A percentile compares a stretch with the other conserved stretches of the same genome.
Conservation (phyloP, 2,888 invertebrate genomes). For the Drosophila rubida region DNA sequence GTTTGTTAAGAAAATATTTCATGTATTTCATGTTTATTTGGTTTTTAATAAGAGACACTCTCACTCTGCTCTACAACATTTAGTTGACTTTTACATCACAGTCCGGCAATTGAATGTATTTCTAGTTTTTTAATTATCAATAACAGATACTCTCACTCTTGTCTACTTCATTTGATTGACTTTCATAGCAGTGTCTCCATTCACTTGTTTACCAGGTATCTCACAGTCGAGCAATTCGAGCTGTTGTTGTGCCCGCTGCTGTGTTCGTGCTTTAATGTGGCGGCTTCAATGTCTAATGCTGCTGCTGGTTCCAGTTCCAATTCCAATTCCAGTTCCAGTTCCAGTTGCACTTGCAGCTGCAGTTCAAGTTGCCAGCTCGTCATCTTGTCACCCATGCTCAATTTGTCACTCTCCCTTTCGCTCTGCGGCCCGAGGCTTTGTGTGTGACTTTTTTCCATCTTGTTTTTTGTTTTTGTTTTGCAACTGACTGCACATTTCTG, state of each 20-base stretch:
- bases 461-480: constrained; percentile 23
- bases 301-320: not conserved
- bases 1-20: no score
- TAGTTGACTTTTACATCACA: no score
- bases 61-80: no score
- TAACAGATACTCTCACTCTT: no score
- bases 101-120: no score
- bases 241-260: not conserved
- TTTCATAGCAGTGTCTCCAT: no score
- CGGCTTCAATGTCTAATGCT: constrained; percentile 29
- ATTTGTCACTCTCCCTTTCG: constrained; percentile 49
- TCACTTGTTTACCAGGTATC: not conserved
- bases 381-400: constrained; percentile 47
- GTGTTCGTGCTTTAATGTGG: no score
- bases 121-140: no score
- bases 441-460: not conserved
- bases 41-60: no score
- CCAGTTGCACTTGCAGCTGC: not conserved
- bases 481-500: constrained; percentile 50
- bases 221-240: not conserved
- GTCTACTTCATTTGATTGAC: no score
- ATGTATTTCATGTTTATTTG: no score
- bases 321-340: not conserved
- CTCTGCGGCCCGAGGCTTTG: no score
- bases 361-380: constrained; percentile 16